Evolutionary conservation across 2,888 invertebrate genomes (phyloP).

Genomic region (Platycnemis pennipes): DNA sequence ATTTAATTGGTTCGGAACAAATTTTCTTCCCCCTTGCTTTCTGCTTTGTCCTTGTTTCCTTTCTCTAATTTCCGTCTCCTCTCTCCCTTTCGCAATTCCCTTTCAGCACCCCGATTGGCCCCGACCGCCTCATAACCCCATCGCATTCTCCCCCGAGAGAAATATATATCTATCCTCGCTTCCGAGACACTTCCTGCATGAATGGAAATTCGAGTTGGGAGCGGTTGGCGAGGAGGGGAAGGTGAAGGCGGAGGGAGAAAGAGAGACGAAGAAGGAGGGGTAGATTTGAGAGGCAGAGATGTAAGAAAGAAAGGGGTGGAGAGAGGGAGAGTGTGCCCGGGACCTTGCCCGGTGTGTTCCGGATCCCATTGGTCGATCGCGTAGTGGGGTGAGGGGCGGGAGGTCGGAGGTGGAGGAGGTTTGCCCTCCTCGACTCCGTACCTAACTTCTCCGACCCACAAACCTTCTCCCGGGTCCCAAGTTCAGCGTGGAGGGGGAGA

Average conservation of each 20-base stretch:
- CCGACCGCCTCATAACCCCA: not conserved
- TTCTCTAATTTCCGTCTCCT: slow-evolving; percentile 74
- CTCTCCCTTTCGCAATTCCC: slow-evolving; percentile 70
- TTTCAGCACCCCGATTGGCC: slow-evolving; percentile 70
- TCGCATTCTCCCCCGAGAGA: slow-evolving; percentile 40
- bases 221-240: not conserved
- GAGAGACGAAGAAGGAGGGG: not conserved
- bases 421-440: not conserved
- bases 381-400: not conserved
- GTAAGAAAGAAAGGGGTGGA: not conserved
- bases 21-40: not conserved
- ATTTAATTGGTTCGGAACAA: not conserved
- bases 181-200: not conserved
- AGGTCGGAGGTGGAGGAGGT: not conserved
- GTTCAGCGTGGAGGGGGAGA: not conserved
- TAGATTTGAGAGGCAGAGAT: not conserved
- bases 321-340: not conserved
- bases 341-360: not conserved
- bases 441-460: slow-evolving; percentile 2
- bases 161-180: slow-evolving; percentile 38
- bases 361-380: slow-evolving; percentile 49
- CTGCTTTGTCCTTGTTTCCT: slow-evolving; percentile 72
- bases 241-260: not conserved
- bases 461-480: not conserved
- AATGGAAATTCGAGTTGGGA: not conserved